Evolutionary conservation across 2,113 vertebrate species (phyloP), one percentile per base, ranked within the genome.

Genomic region (Cisticola juncidis): DNA sequence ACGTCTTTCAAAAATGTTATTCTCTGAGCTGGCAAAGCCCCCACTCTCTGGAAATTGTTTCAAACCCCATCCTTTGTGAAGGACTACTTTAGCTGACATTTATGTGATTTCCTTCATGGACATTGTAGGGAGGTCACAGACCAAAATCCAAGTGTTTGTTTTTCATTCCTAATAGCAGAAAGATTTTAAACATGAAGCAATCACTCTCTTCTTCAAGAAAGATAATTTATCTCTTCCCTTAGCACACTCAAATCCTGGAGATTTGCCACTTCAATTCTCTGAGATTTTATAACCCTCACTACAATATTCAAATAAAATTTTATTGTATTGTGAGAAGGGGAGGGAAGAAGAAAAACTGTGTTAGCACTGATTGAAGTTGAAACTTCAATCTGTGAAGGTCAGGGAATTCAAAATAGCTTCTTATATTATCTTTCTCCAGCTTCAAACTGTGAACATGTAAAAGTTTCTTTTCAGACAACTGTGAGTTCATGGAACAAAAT

Each of bases 281-380:
- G 60, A 64, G 72, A 86, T 91, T 96, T 93, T 86, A 93, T 91
- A 95, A 88, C 81, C 57, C 76, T 62, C 64, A 74, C 68, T 47
- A 90, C 88, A 83, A 94, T 83, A 95, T 86, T 93, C 64, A 92
- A 96, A 95, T 90, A 93, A 94, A 95, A 93, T 91, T 85, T 96
- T 92, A 94, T 80, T 90, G 44, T 90, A 90, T 81, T 89, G 74
- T 90, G 88, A 65, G 83, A 94, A 80, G 26, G 29, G 53, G 82
- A 73, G 71, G n/a, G 53, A 36, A 69, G 14, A 45, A 76, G 29
- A 80, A 56, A 92, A 94, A 70, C 50, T 68, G 17, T 60, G 73
- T 72, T 88, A 92, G 80, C 68, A 69, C 78, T 68, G 71, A 95
- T 94, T 91, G 88, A 91, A 95, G 83, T 66, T 91, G 81, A 92